These are phyloP conservation scores for Pherbina coryleti DNA, from an alignment of 2,888 invertebrate genomes.

Conservation along the genomic window DNA sequence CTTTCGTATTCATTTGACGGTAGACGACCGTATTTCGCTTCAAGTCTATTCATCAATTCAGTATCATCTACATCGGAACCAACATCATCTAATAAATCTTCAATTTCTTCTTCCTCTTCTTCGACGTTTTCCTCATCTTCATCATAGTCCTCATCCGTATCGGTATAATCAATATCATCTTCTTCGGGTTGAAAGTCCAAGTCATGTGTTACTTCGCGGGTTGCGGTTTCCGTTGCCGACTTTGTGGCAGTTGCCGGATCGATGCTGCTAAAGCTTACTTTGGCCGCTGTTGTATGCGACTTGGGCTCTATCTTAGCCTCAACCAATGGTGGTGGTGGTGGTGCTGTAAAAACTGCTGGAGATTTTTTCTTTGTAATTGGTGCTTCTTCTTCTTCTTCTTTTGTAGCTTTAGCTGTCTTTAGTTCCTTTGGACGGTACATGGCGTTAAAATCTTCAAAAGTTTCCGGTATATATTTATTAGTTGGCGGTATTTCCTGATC, in stretches of 20 bases:
- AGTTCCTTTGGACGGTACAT: constrained; percentile 57
- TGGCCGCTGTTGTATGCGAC: background rate
- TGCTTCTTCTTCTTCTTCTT: no score
- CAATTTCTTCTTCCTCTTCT: constrained; percentile 67
- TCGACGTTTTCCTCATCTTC: constrained; percentile 46
- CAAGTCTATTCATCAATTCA: constrained; percentile 78
- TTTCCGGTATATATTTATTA: constrained; percentile 59
- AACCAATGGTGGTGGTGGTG: constrained; percentile 40
- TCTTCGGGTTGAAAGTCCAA: constrained; percentile 53
- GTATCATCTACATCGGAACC: constrained; percentile 78
- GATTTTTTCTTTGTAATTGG: constrained; percentile 26
- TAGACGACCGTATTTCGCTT: constrained; percentile 80
- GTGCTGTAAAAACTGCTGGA: constrained; percentile 44
- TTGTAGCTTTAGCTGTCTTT: no score
- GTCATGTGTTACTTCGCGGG: constrained; percentile 46
- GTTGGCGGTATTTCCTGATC: constrained; percentile 44
- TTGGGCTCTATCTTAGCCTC: constrained; percentile 34
- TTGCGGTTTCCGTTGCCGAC: constrained; percentile 28
- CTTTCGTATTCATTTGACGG: constrained; percentile 73
- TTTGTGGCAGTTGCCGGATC: constrained; percentile 1
- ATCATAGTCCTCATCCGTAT: constrained; percentile 54
- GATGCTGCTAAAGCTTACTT: background rate
- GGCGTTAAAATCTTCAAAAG: constrained; percentile 64
- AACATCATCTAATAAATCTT: constrained; percentile 70
- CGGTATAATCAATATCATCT: constrained; percentile 64